A percentile compares a stretch with the other conserved stretches of the same genome.
These are phyloP conservation scores for Pissodes strobi DNA, from an alignment of 1,140 invertebrate species.

Conservation along the genomic window DNA sequence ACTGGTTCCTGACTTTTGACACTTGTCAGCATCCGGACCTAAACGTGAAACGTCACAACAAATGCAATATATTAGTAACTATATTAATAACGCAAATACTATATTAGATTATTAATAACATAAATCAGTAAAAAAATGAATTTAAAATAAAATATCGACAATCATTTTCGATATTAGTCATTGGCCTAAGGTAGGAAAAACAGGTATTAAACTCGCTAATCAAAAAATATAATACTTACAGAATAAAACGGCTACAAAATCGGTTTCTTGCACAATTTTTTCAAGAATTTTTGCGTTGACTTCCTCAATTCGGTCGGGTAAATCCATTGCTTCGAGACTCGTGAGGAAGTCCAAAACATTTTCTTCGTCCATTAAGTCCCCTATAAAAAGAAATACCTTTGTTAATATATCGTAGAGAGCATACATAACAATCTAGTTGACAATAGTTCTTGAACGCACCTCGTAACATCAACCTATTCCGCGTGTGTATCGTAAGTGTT, in stretches of 20 bases:
- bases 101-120: not conserved
- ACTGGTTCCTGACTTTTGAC: conserved; percentile 62
- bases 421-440: too few species aligned
- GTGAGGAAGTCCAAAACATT: conserved; percentile 91
- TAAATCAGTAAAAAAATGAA: not conserved
- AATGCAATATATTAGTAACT: conserved; percentile 10
- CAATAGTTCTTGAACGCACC: too few species aligned
- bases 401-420: too few species aligned
- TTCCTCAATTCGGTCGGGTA: conserved; percentile 94
- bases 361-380: conserved; percentile 94
- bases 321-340: conserved; percentile 90
- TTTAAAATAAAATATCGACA: not conserved
- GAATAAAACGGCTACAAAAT: conserved; percentile 91
- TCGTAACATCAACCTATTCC: too few species aligned
- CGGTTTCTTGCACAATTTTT: conserved; percentile 90
- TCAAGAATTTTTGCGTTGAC: conserved; percentile 88
- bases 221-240: conserved; percentile 77
- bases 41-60: conserved; percentile 54
- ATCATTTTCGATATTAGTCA: not conserved
- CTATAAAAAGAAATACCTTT: conserved; percentile 58
- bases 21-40: conserved; percentile 63
- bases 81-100: not conserved
- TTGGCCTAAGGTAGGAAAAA: not conserved
- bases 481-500: too few species aligned
- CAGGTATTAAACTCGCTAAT: not conserved